Conservation (phyloP, 2,113 vertebrate genomes). For the Phaethon lepturus region DNA sequence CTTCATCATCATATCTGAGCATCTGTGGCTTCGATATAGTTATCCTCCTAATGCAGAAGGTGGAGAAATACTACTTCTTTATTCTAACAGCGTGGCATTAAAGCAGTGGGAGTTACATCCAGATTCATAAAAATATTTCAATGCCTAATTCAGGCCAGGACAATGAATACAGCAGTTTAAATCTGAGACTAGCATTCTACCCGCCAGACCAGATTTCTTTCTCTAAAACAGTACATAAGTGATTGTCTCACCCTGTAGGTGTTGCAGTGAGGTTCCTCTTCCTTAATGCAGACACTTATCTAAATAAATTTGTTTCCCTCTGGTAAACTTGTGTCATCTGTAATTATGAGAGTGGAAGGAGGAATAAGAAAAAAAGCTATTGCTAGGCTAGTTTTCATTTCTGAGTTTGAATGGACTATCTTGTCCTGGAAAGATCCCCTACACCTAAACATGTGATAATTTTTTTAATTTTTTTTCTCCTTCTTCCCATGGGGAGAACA, state of each 20-base stretch:
- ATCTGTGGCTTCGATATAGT: neutral
- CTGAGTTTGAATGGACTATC: neutral
- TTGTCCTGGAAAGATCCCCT: neutral
- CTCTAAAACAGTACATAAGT: neutral
- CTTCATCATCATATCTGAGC: neutral
- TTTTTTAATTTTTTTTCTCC: neutral
- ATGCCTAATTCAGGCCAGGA: neutral
- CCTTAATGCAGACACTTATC: neutral
- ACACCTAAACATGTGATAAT: neutral
- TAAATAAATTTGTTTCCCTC: neutral
- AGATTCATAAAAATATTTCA: neutral
- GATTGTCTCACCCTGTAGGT: neutral
- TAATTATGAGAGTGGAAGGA: neutral
- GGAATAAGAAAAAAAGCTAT: neutral
- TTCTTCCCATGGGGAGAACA: neutral
- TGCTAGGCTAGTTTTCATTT: neutral
- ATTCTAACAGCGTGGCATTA: neutral
- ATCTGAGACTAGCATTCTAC: neutral
- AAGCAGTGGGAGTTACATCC: fast-evolving
- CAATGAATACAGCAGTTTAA: neutral
- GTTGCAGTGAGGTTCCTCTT: neutral
- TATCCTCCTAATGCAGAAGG: neutral
- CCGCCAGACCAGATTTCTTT: neutral
- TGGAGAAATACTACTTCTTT: neutral
- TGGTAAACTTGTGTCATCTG: neutral